phyloP scores from a whole-genome alignment of 2,113 vertebrate genomes.

The Spea multiplicata region DNA sequence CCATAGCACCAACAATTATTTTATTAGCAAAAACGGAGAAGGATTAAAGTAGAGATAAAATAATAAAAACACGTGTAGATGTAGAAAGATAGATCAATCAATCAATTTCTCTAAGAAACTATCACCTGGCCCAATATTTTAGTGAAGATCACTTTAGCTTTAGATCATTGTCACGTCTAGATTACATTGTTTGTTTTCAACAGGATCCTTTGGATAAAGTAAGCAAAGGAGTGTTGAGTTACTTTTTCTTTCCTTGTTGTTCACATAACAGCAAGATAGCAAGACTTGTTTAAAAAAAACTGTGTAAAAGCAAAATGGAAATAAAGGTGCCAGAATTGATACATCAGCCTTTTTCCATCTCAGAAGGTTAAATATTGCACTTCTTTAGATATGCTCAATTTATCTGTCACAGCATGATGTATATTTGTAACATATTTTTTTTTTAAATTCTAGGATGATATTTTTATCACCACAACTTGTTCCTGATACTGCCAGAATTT shows the following conservation, averaged over 20 bases:
- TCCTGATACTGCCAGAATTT: slow-evolving; percentile 39
- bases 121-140: too few species aligned
- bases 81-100: too few species aligned
- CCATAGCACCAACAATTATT: too few species aligned
- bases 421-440: slow-evolving; percentile 49
- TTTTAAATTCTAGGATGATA: slow-evolving; percentile 47
- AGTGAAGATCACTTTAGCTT: too few species aligned
- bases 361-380: slow-evolving; percentile 28
- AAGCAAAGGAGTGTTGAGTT: neutral
- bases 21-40: too few species aligned
- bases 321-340: slow-evolving; percentile 38
- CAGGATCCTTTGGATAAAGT: neutral
- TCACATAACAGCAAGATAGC: slow-evolving; percentile 5
- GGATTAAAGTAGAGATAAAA: too few species aligned
- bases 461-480: slow-evolving; percentile 54
- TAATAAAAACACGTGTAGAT: too few species aligned
- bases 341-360: slow-evolving; percentile 42
- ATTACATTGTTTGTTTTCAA: too few species aligned
- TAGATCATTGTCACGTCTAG: too few species aligned
- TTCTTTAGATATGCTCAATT: slow-evolving; percentile 54
- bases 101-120: too few species aligned
- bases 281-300: slow-evolving; percentile 20
- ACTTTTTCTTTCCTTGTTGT: neutral
- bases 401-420: slow-evolving; percentile 52
- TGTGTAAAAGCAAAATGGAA: slow-evolving; percentile 48